Conservation (phyloP, 2,797 vertebrate genomes). For the Anniella stebbinsi region DNA sequence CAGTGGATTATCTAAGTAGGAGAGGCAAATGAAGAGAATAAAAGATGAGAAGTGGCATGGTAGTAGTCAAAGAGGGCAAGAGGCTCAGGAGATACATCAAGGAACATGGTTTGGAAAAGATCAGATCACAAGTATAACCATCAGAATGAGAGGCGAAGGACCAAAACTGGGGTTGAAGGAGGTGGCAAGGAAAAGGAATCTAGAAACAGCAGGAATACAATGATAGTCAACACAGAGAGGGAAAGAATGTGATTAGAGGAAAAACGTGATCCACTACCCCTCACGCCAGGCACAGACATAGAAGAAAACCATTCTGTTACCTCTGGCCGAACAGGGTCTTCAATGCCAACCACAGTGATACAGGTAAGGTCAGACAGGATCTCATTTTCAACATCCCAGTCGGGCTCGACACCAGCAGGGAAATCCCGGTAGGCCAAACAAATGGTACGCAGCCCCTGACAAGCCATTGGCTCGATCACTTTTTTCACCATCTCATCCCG, state of each 20-base stretch:
- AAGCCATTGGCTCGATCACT: constrained; percentile 98
- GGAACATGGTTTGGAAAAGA: background rate
- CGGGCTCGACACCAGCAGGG: constrained; percentile 80
- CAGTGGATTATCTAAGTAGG: background rate
- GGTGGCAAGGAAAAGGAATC: background rate
- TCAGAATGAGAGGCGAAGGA: background rate
- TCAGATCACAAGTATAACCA: background rate
- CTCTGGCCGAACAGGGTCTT: constrained; percentile 96
- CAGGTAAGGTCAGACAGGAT: constrained; percentile 92
- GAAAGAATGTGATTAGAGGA: background rate
- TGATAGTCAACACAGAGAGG: background rate
- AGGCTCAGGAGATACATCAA: background rate
- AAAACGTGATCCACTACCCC: background rate
- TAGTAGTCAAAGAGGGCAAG: background rate
- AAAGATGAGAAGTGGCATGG: background rate
- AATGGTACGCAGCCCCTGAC: constrained; percentile 93
- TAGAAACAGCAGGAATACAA: constrained; percentile 2
- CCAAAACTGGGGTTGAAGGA: background rate
- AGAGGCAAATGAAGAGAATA: background rate
- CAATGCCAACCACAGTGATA: constrained; percentile 93
- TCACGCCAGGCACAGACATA: no score
- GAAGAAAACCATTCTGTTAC: constrained; percentile 68
- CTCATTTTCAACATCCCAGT: constrained; percentile 92
- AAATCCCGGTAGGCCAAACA: constrained; percentile 95
- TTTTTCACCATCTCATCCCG: constrained; percentile 93